These are phyloP conservation scores for Lethocerus indicus DNA, from an alignment of 1,140 invertebrate species.

Conservation along the genomic window DNA sequence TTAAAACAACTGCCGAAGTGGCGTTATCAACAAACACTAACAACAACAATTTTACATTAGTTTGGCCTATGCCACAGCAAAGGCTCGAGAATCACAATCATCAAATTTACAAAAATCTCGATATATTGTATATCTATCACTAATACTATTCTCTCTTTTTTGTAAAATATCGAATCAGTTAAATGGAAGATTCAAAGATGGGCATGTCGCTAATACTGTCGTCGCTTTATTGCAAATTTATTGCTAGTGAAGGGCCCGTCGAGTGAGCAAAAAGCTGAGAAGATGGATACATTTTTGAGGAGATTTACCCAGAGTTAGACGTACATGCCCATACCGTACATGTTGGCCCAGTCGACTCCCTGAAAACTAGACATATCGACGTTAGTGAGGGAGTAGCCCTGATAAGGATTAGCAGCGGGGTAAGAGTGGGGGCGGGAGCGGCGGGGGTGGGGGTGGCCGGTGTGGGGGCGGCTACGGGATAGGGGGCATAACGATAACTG, in stretches of 20 bases:
- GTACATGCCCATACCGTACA: slow-evolving; percentile 84
- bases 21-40: slow-evolving; percentile 11
- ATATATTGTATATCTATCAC: slow-evolving; percentile 12
- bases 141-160: slow-evolving; percentile 23
- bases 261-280: slow-evolving; percentile 7
- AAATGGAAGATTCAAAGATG: slow-evolving; percentile 15
- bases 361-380: slow-evolving; percentile 83
- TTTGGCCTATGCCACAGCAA: slow-evolving; percentile 1
- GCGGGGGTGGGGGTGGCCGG: slow-evolving; percentile 31
- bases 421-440: slow-evolving; percentile 24
- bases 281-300: too few relatives aligned
- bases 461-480: slow-evolving; percentile 40
- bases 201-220: slow-evolving; percentile 14
- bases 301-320: slow-evolving; percentile 36
- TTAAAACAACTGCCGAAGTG: slow-evolving; percentile 9
- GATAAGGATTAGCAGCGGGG: slow-evolving; percentile 47
- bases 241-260: slow-evolving; percentile 17
- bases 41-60: slow-evolving; percentile 11
- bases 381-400: slow-evolving; percentile 64
- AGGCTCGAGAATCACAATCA: slow-evolving; percentile 8
- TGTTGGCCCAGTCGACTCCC: slow-evolving; percentile 72
- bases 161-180: slow-evolving; percentile 9
- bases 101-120: slow-evolving; percentile 11
- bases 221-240: slow-evolving; percentile 19
- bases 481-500: slow-evolving; percentile 54